Evolutionary conservation across 2,797 vertebrate genomes (phyloP), one percentile per base, ranked within the genome.

Genomic region (Chanos chanos): DNA sequence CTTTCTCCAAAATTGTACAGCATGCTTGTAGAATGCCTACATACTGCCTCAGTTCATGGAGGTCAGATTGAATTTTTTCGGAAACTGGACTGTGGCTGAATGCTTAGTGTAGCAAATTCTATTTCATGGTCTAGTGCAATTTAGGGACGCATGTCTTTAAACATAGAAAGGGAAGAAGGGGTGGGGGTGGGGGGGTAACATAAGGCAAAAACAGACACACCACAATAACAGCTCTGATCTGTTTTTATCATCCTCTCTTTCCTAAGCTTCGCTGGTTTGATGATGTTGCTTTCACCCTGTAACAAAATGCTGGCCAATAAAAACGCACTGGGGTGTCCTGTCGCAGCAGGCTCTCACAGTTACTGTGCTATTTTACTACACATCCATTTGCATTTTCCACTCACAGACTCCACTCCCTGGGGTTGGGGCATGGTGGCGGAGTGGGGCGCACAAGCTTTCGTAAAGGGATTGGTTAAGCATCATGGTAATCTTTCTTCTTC

Each of bases 101-200:
- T 72, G 74, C 80, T 78, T 61, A 78, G 71, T 75, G 69, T 78
- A 77, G 72, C 71, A 83, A 84, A 83, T 77, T 79, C 78, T 65
- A 84, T 88, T 87, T 85, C 78, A 84, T 74, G 78, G 78, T 31
- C 79, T 59, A 76, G 80, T 83, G 75, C 70, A 75, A 63, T 74
- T 76, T 75, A 80, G 79, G 68, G 72, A 64, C 49, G 78, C 77
- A 69, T 74, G 73, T 74, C 66, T 77, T n/a, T 78, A 66, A 75
- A 66, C 61, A 68, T 54, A 72, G 76, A 73, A n/a, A n/a, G n/a
- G n/a, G n/a, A n/a, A n/a, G n/a, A n/a, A n/a, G n/a, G n/a, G 72
- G 76, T 69, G 75, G 59, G 74, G 48, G 69, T 68, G 74, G 45
- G 55, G 60, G 64, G 54, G 66, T 67, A 66, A 50, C 54, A 65